Conservation (phyloP, 2,797 vertebrate genomes). For the Falco naumanni region DNA sequence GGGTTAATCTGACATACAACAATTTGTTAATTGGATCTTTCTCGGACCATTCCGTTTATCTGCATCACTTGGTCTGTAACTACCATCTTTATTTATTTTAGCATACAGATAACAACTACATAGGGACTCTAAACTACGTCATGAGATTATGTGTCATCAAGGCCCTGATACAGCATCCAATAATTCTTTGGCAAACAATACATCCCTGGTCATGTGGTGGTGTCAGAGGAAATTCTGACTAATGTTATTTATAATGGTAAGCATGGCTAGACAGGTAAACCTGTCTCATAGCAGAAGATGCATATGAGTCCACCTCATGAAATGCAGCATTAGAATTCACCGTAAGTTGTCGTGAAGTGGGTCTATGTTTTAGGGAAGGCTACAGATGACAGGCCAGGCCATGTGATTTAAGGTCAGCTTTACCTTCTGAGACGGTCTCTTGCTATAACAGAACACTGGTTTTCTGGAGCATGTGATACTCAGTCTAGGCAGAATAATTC, state of each 20-base stretch:
- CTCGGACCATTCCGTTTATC: neutral
- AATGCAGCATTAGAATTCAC: neutral
- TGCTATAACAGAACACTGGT: neutral
- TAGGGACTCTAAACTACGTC: neutral
- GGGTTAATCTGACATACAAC: neutral
- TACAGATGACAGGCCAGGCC: neutral
- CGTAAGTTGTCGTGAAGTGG: neutral
- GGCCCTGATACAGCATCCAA: neutral
- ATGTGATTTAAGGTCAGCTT: neutral
- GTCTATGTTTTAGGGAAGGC: neutral
- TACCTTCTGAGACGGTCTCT: neutral
- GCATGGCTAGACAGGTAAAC: neutral
- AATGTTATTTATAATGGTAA: neutral
- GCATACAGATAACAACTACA: neutral
- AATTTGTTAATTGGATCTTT: neutral
- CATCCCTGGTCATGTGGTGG: neutral
- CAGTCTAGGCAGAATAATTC: neutral
- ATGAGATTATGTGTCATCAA: neutral
- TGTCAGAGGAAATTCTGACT: neutral
- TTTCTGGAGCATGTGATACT: neutral
- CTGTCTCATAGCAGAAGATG: neutral
- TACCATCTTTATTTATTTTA: neutral
- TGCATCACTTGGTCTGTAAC: neutral
- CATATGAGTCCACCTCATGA: neutral
- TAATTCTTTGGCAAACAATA: slow-evolving; percentile 61